These are phyloP conservation scores for Cyrtodaria siliqua DNA, from an alignment of 2,888 invertebrate species.

Conservation along the genomic window DNA sequence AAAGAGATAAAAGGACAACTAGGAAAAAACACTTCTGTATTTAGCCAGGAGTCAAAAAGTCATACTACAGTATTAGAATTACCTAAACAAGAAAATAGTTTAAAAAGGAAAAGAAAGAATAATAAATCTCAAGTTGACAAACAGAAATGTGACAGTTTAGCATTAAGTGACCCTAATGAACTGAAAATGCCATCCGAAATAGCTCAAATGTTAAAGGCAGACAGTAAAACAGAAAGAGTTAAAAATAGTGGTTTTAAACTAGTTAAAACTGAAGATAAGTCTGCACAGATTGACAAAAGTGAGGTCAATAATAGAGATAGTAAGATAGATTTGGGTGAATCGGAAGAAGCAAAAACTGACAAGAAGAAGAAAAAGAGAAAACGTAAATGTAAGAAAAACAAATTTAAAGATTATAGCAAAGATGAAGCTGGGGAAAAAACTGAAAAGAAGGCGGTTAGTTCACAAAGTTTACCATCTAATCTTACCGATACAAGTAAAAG, in stretches of 20 bases:
- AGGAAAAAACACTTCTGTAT: background rate
- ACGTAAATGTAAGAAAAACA: slow-evolving; percentile 54
- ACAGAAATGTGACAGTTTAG: slow-evolving; percentile 12
- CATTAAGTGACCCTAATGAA: too few relatives aligned
- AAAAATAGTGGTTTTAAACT: slow-evolving; percentile 14
- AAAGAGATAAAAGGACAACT: background rate
- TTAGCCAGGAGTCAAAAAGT: too few relatives aligned
- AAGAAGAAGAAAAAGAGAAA: slow-evolving; percentile 38
- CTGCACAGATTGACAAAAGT: background rate
- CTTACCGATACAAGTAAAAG: background rate
- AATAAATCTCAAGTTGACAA: slow-evolving; percentile 11
- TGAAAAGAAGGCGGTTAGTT: background rate
- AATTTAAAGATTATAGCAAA: slow-evolving; percentile 51
- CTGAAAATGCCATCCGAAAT: background rate
- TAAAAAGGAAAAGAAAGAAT: slow-evolving; percentile 6
- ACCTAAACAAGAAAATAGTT: slow-evolving; percentile 2
- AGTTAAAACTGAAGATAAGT: background rate
- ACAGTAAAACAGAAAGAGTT: slow-evolving; percentile 1
- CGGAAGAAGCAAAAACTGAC: background rate
- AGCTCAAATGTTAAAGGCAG: background rate
- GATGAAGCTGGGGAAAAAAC: background rate
- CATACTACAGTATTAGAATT: background rate
- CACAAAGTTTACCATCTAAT: too few relatives aligned
- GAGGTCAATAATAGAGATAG: background rate
- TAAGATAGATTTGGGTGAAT: background rate